Base-by-base conservation (phyloP, 2,797 vertebrate species). In the Choloepus didactylus region DNA sequence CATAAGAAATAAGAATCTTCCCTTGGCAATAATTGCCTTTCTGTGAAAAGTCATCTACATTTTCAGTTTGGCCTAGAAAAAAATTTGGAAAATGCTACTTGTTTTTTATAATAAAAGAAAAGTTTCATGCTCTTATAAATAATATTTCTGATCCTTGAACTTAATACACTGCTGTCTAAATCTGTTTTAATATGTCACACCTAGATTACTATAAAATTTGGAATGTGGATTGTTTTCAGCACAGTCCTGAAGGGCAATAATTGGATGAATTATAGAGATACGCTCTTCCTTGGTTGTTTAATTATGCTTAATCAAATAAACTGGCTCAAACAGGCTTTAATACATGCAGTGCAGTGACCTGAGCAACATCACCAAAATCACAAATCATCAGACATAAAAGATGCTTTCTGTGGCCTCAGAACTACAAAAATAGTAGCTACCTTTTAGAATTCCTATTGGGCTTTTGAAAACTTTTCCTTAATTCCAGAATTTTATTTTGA, bases 241-340 rank as follows among this genome's bases (percentile, higher is more conserved):
- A 23, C 15, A 35, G 41, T 56, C 31, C 46, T 84, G 41, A 14
- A 66, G 5, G n/a, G 59, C 38, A 72, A 44, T 11, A 87, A 64
- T 70, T 81, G 38, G 23, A 60, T 81, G 7, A 64, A 46, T 19
- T 86, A 12, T 35, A 75, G 29, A 95, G 51, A 59, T 75, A 70
- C 29, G 10, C 3, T 56, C 23, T 76, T 89, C 3, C 21, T n/a
- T 77, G 49, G 46, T 72, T 3, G 0, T 49, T 96, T 88, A 70
- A 9, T 85, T 96, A 16, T 9, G 82, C 81, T 87, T 92, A 69
- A 92, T 73, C 81, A 89, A 97, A 94, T 76, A 96, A 51, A 72
- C 87, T 46, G 70, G 69, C 96, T 97, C 88, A 87, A 94, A 88
- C 0, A 2, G 64, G 59, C 29, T 44, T 97, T 90, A 29, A 87